Evolutionary conservation across 2,888 invertebrate species (phyloP).

Genomic region (Portevinia maculata): DNA sequence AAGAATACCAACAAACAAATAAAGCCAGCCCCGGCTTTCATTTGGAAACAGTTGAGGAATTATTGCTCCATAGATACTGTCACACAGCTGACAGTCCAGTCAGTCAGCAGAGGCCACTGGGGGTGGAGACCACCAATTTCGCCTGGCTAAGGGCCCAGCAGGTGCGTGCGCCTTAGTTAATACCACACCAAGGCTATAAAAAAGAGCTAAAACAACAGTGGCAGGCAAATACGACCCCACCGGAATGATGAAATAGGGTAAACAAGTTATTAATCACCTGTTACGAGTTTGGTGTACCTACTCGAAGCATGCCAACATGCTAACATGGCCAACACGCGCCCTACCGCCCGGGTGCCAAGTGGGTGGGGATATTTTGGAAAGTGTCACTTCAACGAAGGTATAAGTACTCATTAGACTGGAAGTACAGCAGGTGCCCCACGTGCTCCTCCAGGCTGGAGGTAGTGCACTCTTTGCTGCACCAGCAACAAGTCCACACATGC

Average conservation of each 20-base stretch:
- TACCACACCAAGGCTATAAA: conserved; percentile 56
- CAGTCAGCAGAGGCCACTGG: conserved; percentile 18
- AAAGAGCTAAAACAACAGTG: conserved; percentile 53
- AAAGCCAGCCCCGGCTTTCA: conserved; percentile 68
- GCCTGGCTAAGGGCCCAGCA: conserved; percentile 52
- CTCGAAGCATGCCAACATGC: conserved; percentile 64
- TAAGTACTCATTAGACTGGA: conserved; percentile 41
- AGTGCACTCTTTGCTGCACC: conserved; percentile 59
- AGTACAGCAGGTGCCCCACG: conserved; percentile 3
- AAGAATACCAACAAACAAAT: conserved; percentile 30
- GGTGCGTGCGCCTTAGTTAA: conserved; percentile 56
- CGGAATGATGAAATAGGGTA: conserved; percentile 69
- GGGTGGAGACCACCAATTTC: conserved; percentile 17
- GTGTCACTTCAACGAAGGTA: conserved; percentile 61
- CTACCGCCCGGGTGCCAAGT: not conserved
- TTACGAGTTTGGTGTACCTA: conserved; percentile 71
- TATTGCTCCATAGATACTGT: conserved; percentile 75
- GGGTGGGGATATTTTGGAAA: conserved; percentile 29
- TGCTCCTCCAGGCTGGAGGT: not conserved
- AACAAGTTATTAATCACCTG: conserved; percentile 75
- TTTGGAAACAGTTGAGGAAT: conserved; percentile 75
- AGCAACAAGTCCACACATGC: conserved; percentile 67
- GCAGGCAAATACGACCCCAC: conserved; percentile 35
- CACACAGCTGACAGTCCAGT: conserved; percentile 75
- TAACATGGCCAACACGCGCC: conserved; percentile 53